These are phyloP conservation scores for Camptogramma bilineatum DNA, from an alignment of 2,888 invertebrate species.

Conservation along the genomic window DNA sequence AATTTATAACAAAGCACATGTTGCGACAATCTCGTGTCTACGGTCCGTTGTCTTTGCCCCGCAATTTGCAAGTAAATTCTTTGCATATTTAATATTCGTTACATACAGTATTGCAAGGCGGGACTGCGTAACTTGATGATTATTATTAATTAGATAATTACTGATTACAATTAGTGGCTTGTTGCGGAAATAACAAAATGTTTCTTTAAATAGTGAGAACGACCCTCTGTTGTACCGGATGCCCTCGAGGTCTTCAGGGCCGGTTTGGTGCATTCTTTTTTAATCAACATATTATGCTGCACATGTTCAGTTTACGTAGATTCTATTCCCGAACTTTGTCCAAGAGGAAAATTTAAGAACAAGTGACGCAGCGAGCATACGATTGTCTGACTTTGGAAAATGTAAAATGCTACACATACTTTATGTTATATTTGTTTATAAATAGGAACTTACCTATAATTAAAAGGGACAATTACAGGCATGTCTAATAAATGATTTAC, in stretches of 20 bases:
- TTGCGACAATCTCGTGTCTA: slow-evolving; percentile 40
- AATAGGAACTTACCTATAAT: too few relatives aligned
- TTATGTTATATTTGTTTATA: too few relatives aligned
- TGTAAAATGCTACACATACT: too few relatives aligned
- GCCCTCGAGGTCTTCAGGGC: slow-evolving; percentile 68
- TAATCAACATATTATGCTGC: slow-evolving; percentile 19
- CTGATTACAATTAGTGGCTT: slow-evolving; percentile 61
- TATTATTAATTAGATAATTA: slow-evolving; percentile 62
- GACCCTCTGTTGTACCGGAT: slow-evolving; percentile 79
- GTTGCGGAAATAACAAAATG: slow-evolving; percentile 72
- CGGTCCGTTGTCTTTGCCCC: slow-evolving; percentile 40
- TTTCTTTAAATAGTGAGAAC: slow-evolving; percentile 75
- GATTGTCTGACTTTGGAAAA: too few relatives aligned
- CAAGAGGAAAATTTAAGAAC: too few relatives aligned
- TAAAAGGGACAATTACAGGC: too few relatives aligned
- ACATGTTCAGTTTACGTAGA: not conserved
- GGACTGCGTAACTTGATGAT: slow-evolving; percentile 57
- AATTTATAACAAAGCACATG: slow-evolving; percentile 34
- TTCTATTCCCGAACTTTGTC: too few relatives aligned
- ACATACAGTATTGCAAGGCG: slow-evolving; percentile 48
- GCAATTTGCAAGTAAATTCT: slow-evolving; percentile 52
- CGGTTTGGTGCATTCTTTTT: slow-evolving; percentile 35
- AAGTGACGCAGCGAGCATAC: too few relatives aligned
- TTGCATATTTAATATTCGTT: slow-evolving; percentile 59
- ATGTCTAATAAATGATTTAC: too few relatives aligned